phyloP scores from a whole-genome alignment of 2,797 vertebrate genomes.

The Sciurus vulgaris region DNA sequence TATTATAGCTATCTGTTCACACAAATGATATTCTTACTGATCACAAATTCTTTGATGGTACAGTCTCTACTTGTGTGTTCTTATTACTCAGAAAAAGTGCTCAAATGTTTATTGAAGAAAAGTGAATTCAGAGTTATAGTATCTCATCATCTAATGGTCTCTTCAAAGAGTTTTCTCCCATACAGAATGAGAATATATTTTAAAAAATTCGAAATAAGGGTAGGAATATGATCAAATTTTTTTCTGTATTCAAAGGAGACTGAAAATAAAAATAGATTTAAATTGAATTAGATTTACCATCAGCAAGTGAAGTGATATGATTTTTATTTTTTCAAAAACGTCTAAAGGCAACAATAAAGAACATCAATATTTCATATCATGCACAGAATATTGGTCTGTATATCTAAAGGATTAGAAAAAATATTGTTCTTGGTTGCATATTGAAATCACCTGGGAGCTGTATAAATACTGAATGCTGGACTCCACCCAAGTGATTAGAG shows the following conservation, averaged over 20 bases:
- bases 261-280: background rate
- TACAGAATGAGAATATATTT: background rate
- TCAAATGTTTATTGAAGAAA: background rate
- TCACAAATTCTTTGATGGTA: background rate
- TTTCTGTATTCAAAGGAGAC: background rate
- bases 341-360: background rate
- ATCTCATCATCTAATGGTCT: background rate
- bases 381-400: background rate
- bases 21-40: background rate
- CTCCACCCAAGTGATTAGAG: background rate
- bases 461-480: background rate
- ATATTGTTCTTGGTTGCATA: too few species aligned
- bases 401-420: slow-evolving; percentile 59
- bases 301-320: background rate
- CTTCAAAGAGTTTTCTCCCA: background rate
- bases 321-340: background rate
- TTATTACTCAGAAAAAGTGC: background rate
- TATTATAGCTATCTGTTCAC: background rate
- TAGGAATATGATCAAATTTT: background rate
- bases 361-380: background rate
- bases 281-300: background rate
- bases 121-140: background rate
- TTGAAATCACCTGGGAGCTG: background rate
- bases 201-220: background rate
- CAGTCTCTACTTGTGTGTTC: background rate